Evolutionary conservation across 2,888 invertebrate genomes (phyloP), one percentile per base, ranked within the genome.

Genomic region (Syrista parreyssii): DNA sequence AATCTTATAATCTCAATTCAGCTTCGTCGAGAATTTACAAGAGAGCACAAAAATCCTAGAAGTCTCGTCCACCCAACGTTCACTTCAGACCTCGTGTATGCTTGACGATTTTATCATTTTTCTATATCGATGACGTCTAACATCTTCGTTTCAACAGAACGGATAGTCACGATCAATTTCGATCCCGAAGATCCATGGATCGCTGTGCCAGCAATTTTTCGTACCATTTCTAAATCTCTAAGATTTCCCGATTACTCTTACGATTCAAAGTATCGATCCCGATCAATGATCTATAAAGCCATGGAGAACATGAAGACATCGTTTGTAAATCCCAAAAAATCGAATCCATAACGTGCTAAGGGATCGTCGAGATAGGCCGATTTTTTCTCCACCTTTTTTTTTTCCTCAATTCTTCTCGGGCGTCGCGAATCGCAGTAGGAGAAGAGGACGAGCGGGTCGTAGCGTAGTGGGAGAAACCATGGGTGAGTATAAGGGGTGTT

Each of bases 401-500:
- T 77, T 15, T 30, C n/a, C 31, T 32, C 71, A 33, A 33, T 31
- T 31, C 32, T 71, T 31, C 31, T 31, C 71, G 71, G 71, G 32
- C 71, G 71, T 71, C 71, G 78, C 34, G 79, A 78, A 68, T 55
- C 55, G 55, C 55, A 55, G 74, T 75, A 68, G 72, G 68, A 74
- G 78, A 40, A 74, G 32, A 78, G 74, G 55, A 77, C 71, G 68
- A 23, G 36, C 76, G 75, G 76, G 77, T 32, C 72, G 68, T 73
- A 32, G 69, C 34, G 75, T 32, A 75, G 33, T 33, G 69, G 15
- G 73, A 40, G 76, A 78, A 80, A 73, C 76, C 78, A 79, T 75
- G 80, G 76, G 79, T 35, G 55, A 77, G 79, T 78, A 79, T 69
- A 69, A 76, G 76, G 78, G 79, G 75, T 75, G 78, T 73, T 75